These are phyloP conservation scores for Eupleurogrammus muticus DNA, from an alignment of 2,797 vertebrate species.

Conservation along the genomic window DNA sequence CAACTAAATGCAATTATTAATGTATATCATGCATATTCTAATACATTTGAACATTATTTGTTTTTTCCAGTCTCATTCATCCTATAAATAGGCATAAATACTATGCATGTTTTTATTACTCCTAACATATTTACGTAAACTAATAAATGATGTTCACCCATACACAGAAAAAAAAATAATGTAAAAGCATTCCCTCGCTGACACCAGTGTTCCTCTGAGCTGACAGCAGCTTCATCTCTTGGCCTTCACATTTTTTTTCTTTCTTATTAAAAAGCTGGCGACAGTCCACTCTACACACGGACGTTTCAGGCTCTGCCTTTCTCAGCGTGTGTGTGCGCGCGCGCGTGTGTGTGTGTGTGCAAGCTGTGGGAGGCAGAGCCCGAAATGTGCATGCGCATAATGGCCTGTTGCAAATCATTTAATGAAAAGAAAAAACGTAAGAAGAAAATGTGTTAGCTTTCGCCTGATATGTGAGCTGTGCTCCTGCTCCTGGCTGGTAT, in stretches of 20 bases:
- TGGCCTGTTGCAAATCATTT: background rate
- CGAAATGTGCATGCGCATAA: background rate
- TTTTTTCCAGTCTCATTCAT: background rate
- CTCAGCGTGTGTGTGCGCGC: too few species aligned
- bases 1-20: background rate
- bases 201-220: conserved; percentile 20
- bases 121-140: background rate
- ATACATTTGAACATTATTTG: background rate
- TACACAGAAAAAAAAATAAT: background rate
- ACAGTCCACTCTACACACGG: too few species aligned
- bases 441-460: background rate
- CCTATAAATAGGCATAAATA: background rate
- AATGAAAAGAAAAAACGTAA: background rate
- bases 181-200: conserved; percentile 8
- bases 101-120: background rate
- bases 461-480: background rate
- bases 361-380: background rate
- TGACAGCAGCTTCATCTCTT: conserved; percentile 35
- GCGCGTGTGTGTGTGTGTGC: too few species aligned
- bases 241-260: background rate
- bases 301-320: background rate
- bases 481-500: background rate
- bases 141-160: background rate
- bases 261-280: background rate
- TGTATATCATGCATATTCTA: background rate